These are phyloP conservation scores for Cisticola juncidis DNA, from an alignment of 2,113 vertebrate genomes.

Conservation along the genomic window DNA sequence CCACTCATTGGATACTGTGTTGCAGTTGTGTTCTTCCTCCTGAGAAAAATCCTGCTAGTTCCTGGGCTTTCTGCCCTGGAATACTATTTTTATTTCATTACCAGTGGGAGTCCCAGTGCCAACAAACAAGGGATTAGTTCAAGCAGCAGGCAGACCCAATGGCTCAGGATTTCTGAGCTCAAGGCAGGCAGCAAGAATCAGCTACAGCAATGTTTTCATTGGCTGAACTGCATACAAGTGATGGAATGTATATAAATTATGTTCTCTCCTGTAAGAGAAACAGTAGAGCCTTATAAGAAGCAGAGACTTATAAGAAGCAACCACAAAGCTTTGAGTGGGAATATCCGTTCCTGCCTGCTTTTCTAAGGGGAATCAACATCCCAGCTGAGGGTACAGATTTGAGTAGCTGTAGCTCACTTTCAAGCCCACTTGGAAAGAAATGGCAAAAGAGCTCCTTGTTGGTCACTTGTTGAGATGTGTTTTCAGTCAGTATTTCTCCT, in stretches of 20 bases:
- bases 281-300: not conserved
- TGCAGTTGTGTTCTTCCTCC: not conserved
- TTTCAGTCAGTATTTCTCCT: not conserved
- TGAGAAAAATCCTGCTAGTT: not conserved
- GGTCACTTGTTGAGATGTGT: not conserved
- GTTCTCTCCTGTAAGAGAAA: not conserved
- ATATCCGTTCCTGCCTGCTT: not conserved
- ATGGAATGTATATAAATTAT: not conserved
- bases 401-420: not conserved
- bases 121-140: not conserved
- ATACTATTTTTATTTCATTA: slow-evolving; percentile 17
- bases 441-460: not conserved
- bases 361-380: not conserved
- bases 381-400: not conserved
- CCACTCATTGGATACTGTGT: not conserved
- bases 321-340: not conserved
- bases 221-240: not conserved
- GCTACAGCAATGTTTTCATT: not conserved
- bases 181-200: not conserved
- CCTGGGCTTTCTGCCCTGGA: not conserved
- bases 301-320: not conserved
- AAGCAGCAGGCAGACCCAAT: not conserved
- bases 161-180: slow-evolving; percentile 3
- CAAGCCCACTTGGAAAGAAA: not conserved
- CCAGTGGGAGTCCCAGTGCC: not conserved